Base-by-base conservation (phyloP, 2,888 invertebrate genomes). In the Stenurella melanura region DNA sequence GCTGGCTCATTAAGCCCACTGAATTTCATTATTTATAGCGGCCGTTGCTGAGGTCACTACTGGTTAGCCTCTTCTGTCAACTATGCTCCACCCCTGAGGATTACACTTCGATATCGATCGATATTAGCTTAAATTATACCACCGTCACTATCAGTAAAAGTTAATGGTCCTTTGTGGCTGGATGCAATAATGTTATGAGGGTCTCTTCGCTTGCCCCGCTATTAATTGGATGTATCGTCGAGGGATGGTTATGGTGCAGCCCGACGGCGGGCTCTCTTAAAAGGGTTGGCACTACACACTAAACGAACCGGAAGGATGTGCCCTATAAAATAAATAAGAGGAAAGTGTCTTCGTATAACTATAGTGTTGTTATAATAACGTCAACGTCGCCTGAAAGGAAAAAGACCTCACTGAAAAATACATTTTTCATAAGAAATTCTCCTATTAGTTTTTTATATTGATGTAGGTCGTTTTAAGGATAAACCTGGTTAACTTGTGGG, bases 131-230 rank as follows among this genome's bases (percentile, higher is more conserved):
- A 83, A 83, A 85, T 84, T 84, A 84, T 83, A 80, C 80, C 80
- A 81, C 81, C 77, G 79, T 80, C 81, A 81, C 83, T 83, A 84
- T 85, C 83, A 80, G 85, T 84, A 85, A 85, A 85, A 85, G 86
- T 86, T 86, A 85, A 86, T 85, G 85, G 85, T 81, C 85, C 85
- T 85, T 85, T 85, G 85, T 85, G 86, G 85, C 82, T 81, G 79
- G 79, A 80, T 79, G 82, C 83, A 85, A 82, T 85, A 85, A 84
- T 83, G 84, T 84, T 84, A 85, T 84, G 83, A 83, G 83, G 79
- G 84, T 82, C 82, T 80, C 81, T 73, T 80, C 80, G 75, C 76
- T 74, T 73, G 75, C 64, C 72, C 79, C 71, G 71, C 78, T 81
- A 82, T 83, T 83, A 83, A 83, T 81, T 81, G 76, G 78, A 77